Evolutionary conservation across 2,113 vertebrate species (phyloP).

Genomic region (Mystacornis crossleyi): DNA sequence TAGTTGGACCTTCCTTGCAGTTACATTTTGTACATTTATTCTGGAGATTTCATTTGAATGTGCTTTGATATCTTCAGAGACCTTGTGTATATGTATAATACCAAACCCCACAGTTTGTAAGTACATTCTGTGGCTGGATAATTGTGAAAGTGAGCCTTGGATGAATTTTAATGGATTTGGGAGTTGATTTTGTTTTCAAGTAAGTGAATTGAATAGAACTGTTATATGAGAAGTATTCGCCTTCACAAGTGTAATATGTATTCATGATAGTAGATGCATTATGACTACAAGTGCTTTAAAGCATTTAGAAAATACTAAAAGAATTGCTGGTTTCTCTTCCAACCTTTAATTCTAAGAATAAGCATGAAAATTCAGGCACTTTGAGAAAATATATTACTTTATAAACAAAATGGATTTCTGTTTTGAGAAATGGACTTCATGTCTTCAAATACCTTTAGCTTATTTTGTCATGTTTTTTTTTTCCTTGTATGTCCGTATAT

Average conservation of each 20-base stretch:
- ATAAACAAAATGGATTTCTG: neutral
- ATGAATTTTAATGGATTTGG: neutral
- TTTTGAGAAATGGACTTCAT: neutral
- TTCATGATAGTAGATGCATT: neutral
- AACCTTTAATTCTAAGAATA: neutral
- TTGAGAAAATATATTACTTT: neutral
- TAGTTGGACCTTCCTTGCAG: neutral
- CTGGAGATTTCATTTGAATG: neutral
- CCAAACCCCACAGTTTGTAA: neutral
- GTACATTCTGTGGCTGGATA: neutral
- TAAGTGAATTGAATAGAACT: neutral
- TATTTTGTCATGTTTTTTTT: neutral
- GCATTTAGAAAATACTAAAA: neutral
- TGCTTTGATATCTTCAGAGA: neutral
- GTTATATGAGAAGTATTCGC: neutral
- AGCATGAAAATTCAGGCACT: neutral
- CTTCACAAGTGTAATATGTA: neutral
- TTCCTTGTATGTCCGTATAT: neutral
- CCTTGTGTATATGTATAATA: neutral
- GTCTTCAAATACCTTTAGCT: neutral
- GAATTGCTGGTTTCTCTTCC: neutral
- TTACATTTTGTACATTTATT: neutral
- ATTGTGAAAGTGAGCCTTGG: neutral
- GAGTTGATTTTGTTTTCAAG: neutral
- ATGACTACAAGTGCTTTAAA: neutral